These are phyloP conservation scores for Caenorhabditis afra DNA, from an alignment of 2,888 invertebrate species.

Conservation along the genomic window DNA sequence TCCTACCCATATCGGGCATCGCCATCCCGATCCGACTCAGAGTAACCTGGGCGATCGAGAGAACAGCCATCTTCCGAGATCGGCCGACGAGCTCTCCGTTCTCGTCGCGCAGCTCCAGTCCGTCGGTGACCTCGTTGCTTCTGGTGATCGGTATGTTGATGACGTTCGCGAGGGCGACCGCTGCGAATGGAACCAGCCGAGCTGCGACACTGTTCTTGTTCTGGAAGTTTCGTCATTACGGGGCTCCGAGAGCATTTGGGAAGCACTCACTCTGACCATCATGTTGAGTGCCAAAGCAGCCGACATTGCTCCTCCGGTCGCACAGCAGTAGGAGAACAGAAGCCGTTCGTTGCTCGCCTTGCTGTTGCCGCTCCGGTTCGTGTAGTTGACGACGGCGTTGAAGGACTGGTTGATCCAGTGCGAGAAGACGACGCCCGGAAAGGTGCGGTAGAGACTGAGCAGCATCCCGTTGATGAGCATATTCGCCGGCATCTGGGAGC, in stretches of 20 bases:
- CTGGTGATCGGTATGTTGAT: constrained; percentile 98
- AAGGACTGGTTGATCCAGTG: constrained; percentile 88
- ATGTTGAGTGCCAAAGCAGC: constrained; percentile 64
- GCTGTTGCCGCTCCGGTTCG: constrained; percentile 86
- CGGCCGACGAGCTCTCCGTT: constrained; percentile 72
- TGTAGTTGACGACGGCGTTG: constrained; percentile 98
- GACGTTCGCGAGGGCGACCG: constrained; percentile 95
- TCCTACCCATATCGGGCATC: constrained; percentile 91
- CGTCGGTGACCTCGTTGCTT: constrained; percentile 69
- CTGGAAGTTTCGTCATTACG: constrained; percentile 16
- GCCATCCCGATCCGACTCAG: constrained; percentile 93
- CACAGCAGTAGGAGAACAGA: constrained; percentile 80
- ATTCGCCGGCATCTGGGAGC: constrained; percentile 88
- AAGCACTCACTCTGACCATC: constrained; percentile 81
- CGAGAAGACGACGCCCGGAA: constrained; percentile 94
- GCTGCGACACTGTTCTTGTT: constrained; percentile 86
- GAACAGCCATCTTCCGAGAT: constrained; percentile 85
- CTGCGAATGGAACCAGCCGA: constrained; percentile 93
- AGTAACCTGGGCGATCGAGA: constrained; percentile 91
- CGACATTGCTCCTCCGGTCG: constrained; percentile 68
- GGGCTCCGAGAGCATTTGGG: not conserved
- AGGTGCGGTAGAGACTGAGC: constrained; percentile 95
- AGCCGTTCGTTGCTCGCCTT: constrained; percentile 83
- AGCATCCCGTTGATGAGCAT: constrained; percentile 96
- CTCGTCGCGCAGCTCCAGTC: constrained; percentile 62